A percentile compares a stretch with the other conserved stretches of the same genome.
Conservation (phyloP, 2,888 invertebrate species). For the Caenorhabditis uteleia region DNA sequence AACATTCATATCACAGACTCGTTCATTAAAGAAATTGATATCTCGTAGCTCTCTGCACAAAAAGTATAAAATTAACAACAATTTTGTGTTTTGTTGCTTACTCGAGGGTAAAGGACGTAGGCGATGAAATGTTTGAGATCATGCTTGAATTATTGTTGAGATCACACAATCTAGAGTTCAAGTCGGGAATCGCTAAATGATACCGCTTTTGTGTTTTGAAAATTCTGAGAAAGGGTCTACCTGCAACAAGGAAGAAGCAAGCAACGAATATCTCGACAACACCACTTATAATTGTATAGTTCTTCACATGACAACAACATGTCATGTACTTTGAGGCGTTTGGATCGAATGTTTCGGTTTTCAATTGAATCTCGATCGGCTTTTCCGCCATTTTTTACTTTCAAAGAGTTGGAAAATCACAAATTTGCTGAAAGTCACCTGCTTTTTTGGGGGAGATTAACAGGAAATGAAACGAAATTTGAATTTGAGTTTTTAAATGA, state of each 20-base stretch:
- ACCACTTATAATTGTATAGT: conserved; percentile 62
- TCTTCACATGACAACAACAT: conserved; percentile 56
- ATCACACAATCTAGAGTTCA: conserved; percentile 49
- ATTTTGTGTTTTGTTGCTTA: too few relatives aligned
- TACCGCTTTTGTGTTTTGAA: too few relatives aligned
- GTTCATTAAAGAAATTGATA: neutral
- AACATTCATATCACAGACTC: conserved; percentile 21
- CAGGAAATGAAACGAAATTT: too few relatives aligned
- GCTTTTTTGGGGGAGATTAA: too few relatives aligned
- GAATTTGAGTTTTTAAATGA: too few relatives aligned
- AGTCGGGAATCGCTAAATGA: conserved; percentile 53
- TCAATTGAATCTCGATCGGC: conserved; percentile 7
- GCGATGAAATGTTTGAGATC: neutral
- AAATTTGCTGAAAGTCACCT: too few relatives aligned
- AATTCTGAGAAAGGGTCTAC: conserved; percentile 41
- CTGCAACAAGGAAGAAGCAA: conserved; percentile 65
- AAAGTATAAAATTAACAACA: neutral
- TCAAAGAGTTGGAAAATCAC: too few relatives aligned
- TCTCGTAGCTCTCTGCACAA: conserved; percentile 18
- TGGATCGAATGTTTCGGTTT: conserved; percentile 52
- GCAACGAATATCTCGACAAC: conserved; percentile 65
- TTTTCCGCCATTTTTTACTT: neutral
- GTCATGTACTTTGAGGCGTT: conserved; percentile 43
- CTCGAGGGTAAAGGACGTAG: too few relatives aligned
- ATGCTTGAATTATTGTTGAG: neutral